Evolutionary conservation across 2,888 invertebrate species (phyloP).

Genomic region (Caradrina clavipalpis): DNA sequence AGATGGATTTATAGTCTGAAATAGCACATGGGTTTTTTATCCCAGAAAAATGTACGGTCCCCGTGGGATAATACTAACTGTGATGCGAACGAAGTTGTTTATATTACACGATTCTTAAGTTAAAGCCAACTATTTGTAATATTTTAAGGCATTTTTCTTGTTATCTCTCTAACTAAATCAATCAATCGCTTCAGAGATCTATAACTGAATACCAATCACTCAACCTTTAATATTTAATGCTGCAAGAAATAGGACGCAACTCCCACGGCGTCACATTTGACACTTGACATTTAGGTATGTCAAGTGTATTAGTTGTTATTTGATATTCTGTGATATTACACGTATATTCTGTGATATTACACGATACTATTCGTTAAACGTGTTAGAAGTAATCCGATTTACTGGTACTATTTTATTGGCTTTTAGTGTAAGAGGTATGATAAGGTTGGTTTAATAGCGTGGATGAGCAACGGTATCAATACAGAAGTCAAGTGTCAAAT

Average conservation of each 20-base stretch:
- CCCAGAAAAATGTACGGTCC: no score
- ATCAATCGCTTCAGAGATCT: background rate
- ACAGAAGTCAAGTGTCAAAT: background rate
- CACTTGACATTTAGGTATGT: constrained; percentile 23
- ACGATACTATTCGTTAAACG: background rate
- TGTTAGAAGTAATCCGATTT: background rate
- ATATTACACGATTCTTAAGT: no score
- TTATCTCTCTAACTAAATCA: background rate
- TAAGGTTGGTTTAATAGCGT: background rate
- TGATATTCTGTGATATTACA: constrained; percentile 16
- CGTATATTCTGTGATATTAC: constrained; percentile 17
- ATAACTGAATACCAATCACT: background rate
- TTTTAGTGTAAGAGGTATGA: constrained; percentile 12
- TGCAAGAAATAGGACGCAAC: background rate
- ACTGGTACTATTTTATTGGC: constrained; percentile 25
- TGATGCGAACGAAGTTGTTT: no score
- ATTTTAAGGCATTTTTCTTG: no score
- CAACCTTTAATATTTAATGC: constrained; percentile 28
- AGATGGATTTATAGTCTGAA: no score
- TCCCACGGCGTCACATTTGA: background rate
- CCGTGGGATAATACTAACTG: no score
- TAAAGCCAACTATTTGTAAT: no score
- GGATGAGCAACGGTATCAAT: background rate
- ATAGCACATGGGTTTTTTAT: no score
- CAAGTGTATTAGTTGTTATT: constrained; percentile 37